phyloP scores from a whole-genome alignment of 2,888 invertebrate species.

The Metopia argyrocephala region DNA sequence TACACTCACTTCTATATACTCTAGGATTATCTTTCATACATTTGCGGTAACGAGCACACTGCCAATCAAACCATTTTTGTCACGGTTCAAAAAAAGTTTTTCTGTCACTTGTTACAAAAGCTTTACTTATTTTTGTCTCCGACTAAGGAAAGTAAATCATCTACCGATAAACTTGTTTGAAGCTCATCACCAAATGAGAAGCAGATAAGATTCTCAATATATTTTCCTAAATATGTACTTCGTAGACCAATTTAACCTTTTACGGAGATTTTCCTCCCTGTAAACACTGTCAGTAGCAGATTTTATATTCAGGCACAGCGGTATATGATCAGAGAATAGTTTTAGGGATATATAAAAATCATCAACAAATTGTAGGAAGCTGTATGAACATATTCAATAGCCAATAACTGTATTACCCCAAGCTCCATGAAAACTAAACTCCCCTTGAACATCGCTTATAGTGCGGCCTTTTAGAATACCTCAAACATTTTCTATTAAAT shows the following conservation, averaged over 20 bases:
- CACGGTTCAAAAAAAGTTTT: too few relatives aligned
- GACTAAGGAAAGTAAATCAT: neutral
- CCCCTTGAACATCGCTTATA: too few relatives aligned
- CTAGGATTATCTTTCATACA: too few relatives aligned
- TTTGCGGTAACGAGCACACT: too few relatives aligned
- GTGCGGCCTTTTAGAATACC: too few relatives aligned
- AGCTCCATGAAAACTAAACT: too few relatives aligned
- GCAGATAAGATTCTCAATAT: neutral
- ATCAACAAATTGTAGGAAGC: neutral
- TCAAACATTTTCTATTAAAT: too few relatives aligned
- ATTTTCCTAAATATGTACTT: neutral
- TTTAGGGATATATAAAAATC: neutral
- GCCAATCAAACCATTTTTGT: too few relatives aligned
- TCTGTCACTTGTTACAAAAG: neutral
- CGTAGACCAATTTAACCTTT: neutral
- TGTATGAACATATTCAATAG: conserved; percentile 5
- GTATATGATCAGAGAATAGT: conserved; percentile 1
- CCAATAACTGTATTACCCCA: neutral
- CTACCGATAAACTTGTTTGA: neutral
- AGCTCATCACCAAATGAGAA: neutral
- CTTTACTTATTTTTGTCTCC: neutral
- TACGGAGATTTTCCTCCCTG: neutral
- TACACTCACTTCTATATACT: too few relatives aligned
- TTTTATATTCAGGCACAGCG: too few relatives aligned
- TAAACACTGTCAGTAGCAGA: too few relatives aligned